A percentile compares a stretch with the other conserved stretches of the same genome.
phyloP scores from a whole-genome alignment of 2,888 invertebrate species.

The Sphaeridia pumilis region DNA sequence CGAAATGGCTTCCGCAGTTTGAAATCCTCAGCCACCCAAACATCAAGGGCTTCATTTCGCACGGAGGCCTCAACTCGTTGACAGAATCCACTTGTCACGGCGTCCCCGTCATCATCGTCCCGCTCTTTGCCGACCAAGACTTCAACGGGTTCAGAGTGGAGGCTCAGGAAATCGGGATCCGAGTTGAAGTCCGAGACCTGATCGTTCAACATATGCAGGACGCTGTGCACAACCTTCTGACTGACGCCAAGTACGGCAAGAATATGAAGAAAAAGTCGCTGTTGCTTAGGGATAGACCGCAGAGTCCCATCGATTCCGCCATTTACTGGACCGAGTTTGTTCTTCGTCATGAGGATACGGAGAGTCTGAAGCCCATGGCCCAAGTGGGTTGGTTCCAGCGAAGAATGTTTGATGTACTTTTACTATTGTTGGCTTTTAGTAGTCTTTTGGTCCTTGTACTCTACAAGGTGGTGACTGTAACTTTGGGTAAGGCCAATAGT shows the following conservation, averaged over 20 bases:
- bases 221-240: conserved; percentile 21
- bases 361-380: conserved; percentile 25
- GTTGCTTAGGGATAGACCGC: conserved; percentile 25
- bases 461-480: too few species aligned
- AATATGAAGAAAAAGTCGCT: conserved; percentile 28
- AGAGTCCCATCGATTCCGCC: conserved; percentile 24
- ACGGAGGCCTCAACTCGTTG: conserved; percentile 30
- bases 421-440: too few species aligned
- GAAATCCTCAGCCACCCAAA: conserved; percentile 34
- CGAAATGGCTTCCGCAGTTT: conserved; percentile 34
- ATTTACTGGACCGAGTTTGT: conserved; percentile 35
- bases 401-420: conserved; percentile 25
- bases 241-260: conserved; percentile 20
- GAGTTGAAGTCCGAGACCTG: conserved; percentile 26
- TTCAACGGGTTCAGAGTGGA: conserved; percentile 30
- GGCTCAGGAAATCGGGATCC: conserved; percentile 30
- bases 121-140: conserved; percentile 34
- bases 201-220: conserved; percentile 19
- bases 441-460: too few species aligned
- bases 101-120: conserved; percentile 28
- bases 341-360: conserved; percentile 28
- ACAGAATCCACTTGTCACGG: conserved; percentile 33
- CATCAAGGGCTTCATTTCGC: conserved; percentile 26
- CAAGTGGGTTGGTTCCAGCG: conserved; percentile 20
- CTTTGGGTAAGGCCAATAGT: too few species aligned